These are phyloP conservation scores for Parapsyche elsis DNA, from an alignment of 1,140 invertebrate species.

Conservation along the genomic window DNA sequence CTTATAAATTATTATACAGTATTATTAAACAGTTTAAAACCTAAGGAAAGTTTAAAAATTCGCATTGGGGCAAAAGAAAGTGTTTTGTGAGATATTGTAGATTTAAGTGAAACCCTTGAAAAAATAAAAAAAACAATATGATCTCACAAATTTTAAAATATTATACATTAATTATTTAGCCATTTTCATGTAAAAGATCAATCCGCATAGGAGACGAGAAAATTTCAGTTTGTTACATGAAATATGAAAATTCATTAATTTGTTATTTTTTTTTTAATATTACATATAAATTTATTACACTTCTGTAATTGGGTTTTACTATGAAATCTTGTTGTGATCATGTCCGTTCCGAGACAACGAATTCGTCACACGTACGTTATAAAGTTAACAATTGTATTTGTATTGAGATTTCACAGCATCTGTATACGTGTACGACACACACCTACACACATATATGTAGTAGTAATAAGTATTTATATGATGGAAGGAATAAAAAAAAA, in stretches of 20 bases:
- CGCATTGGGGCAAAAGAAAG: too few species aligned
- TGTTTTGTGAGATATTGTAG: slow-evolving; percentile 1
- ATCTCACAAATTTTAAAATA: slow-evolving; percentile 22
- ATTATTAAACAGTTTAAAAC: too few species aligned
- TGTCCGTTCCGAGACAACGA: not conserved
- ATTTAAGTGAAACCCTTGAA: not conserved
- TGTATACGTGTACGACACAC: not conserved
- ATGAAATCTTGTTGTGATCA: slow-evolving; percentile 8
- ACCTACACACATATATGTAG: not conserved
- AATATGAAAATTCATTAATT: slow-evolving; percentile 9
- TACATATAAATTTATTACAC: not conserved
- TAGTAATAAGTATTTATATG: not conserved
- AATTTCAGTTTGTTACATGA: not conserved
- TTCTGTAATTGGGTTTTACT: not conserved
- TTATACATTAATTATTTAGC: not conserved
- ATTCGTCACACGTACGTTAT: not conserved
- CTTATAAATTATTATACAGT: too few species aligned
- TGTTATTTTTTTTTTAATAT: not conserved
- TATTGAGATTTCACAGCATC: slow-evolving; percentile 8
- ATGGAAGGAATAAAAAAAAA: not conserved
- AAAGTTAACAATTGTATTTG: not conserved
- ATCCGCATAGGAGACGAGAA: not conserved
- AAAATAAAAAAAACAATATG: not conserved
- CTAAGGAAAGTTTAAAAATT: too few species aligned
- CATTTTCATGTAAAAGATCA: not conserved